phyloP scores from a whole-genome alignment of 2,888 invertebrate genomes.

The Calephelis perditalis region DNA sequence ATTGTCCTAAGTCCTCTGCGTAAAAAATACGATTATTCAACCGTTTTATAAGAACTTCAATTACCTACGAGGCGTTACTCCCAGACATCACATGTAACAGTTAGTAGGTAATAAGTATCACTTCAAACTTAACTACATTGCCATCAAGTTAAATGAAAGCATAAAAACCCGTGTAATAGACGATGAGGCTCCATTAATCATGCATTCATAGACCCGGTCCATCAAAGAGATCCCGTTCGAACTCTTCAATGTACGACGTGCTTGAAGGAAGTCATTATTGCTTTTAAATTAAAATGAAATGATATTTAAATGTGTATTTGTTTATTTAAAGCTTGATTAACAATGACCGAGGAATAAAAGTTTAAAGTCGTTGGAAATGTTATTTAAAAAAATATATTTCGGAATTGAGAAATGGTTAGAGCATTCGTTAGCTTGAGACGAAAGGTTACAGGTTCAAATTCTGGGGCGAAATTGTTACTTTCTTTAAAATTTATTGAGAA shows the following conservation, averaged over 20 bases:
- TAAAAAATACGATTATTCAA: no score
- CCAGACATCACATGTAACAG: conserved; percentile 20
- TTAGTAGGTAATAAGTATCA: conserved; percentile 32
- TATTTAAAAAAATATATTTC: no score
- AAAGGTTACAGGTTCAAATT: no score
- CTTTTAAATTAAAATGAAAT: conserved; percentile 9
- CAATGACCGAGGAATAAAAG: neutral
- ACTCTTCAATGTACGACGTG: conserved; percentile 21
- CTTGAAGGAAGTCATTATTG: conserved; percentile 14
- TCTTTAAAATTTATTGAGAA: no score
- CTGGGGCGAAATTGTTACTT: no score
- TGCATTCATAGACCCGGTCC: conserved; percentile 61
- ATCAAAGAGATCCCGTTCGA: conserved; percentile 40
- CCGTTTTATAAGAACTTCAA: no score
- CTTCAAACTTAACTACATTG: conserved; percentile 36
- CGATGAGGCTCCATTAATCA: conserved; percentile 54
- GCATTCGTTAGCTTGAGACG: no score
- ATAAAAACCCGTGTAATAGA: conserved; percentile 37
- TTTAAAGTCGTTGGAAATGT: no score
- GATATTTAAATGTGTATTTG: conserved; percentile 11
- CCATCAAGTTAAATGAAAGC: conserved; percentile 36
- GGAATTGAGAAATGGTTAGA: no score
- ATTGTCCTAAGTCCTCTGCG: no score
- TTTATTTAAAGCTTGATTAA: conserved; percentile 3
- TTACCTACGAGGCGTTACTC: neutral